Evolutionary conservation across 1,140 invertebrate genomes (phyloP).

Genomic region (Pararge aegeria): DNA sequence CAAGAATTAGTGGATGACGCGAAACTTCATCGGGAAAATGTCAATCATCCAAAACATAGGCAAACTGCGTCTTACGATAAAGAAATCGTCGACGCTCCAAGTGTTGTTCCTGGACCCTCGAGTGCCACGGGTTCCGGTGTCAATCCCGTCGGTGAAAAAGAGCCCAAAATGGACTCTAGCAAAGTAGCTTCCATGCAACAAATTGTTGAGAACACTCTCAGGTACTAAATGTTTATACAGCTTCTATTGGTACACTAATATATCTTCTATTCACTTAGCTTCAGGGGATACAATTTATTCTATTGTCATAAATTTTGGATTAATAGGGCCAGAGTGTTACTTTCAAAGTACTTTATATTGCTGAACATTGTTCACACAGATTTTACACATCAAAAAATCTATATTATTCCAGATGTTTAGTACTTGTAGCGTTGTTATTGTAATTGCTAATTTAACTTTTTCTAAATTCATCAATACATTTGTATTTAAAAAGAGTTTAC

Average conservation of each 20-base stretch:
- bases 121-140: constrained; percentile 45
- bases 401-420: too few relatives aligned
- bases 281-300: not conserved
- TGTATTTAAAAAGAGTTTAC: too few relatives aligned
- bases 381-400: too few relatives aligned
- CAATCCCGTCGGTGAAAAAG: constrained; percentile 41
- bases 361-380: too few relatives aligned
- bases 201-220: constrained; percentile 75
- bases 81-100: constrained; percentile 68
- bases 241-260: not conserved
- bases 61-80: constrained; percentile 78
- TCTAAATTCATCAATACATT: too few relatives aligned
- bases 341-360: too few relatives aligned
- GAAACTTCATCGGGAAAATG: constrained; percentile 79
- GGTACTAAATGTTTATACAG: constrained; percentile 41
- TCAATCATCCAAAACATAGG: constrained; percentile 79
- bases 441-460: too few relatives aligned
- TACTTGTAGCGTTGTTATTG: too few relatives aligned
- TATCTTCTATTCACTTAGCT: not conserved
- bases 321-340: not conserved
- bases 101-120: constrained; percentile 59
- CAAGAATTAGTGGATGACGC: constrained; percentile 75
- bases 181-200: constrained; percentile 76
- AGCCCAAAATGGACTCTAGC: constrained; percentile 69
- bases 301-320: not conserved